Percentiles rank a stretch among this genome's conserved stretches.
phyloP scores from a whole-genome alignment of 92 coral and sea anemone species.

The Zoanthus gigantus region DNA sequence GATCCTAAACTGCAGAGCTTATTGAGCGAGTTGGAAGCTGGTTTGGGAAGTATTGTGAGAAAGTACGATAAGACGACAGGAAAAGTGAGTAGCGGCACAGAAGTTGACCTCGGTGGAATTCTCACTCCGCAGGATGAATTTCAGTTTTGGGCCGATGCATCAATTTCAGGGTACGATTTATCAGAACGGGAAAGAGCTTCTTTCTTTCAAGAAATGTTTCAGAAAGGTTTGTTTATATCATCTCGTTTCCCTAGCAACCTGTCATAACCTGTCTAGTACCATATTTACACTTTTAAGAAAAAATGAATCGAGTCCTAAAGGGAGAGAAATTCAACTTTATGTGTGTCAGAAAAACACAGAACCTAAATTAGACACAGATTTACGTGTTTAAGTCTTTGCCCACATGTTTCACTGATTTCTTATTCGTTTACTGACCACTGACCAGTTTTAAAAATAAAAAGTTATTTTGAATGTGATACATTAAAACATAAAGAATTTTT shows the following conservation, averaged over 20 bases:
- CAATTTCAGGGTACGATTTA: slow-evolving; percentile 94
- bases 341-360: not conserved
- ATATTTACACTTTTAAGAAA: not conserved
- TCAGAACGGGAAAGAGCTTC: slow-evolving; percentile 96
- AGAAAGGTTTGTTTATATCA: slow-evolving; percentile 82
- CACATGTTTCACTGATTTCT: no score
- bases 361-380: not conserved
- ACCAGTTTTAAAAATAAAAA: no score
- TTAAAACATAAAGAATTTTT: no score
- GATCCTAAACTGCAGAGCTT: slow-evolving; percentile 98
- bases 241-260: slow-evolving; percentile 80
- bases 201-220: slow-evolving; percentile 95
- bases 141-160: slow-evolving; percentile 98
- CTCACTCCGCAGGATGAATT: slow-evolving; percentile 98
- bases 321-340: not conserved
- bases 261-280: not conserved
- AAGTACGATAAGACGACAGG: slow-evolving; percentile 77
- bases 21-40: slow-evolving; percentile 96
- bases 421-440: no score
- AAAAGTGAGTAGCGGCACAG: slow-evolving; percentile 67
- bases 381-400: no score
- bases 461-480: no score
- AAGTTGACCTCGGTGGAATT: slow-evolving; percentile 87
- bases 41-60: slow-evolving; percentile 95
- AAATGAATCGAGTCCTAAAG: not conserved